Evolutionary conservation across 2,888 invertebrate species (phyloP).

Genomic region (Chymomyza procnemis): DNA sequence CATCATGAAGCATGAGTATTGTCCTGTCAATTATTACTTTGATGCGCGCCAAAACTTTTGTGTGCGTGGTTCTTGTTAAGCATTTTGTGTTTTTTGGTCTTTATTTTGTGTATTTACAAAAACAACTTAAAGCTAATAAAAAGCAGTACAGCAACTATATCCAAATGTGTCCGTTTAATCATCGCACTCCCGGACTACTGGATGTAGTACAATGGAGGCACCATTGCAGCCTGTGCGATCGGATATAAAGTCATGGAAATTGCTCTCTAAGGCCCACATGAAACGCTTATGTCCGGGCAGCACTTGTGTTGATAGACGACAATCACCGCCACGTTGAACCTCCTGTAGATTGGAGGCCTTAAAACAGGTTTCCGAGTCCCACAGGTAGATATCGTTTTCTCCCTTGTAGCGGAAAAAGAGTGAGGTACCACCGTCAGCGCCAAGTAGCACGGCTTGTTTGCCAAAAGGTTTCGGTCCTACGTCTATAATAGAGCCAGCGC

Average conservation of each 20-base stretch:
- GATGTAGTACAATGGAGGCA: conserved; percentile 82
- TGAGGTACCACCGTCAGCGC: conserved; percentile 81
- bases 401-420: conserved; percentile 83
- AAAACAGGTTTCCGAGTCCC: conserved; percentile 82
- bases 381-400: conserved; percentile 82
- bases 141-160: background rate
- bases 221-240: conserved; percentile 82
- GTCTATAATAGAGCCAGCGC: conserved; percentile 81
- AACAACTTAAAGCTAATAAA: conserved; percentile 25
- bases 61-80: conserved; percentile 40
- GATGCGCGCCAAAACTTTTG: conserved; percentile 30
- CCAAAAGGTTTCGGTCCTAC: conserved; percentile 80
- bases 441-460: conserved; percentile 81
- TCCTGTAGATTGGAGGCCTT: conserved; percentile 80
- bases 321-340: conserved; percentile 82
- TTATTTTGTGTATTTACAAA: background rate
- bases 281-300: conserved; percentile 81
- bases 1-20: conserved; percentile 21
- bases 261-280: conserved; percentile 84
- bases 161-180: conserved; percentile 40
- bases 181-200: conserved; percentile 80
- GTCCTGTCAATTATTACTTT: conserved; percentile 32
- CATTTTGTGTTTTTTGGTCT: conserved; percentile 12
- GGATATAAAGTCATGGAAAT: conserved; percentile 83
- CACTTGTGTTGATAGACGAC: conserved; percentile 82